phyloP scores from a whole-genome alignment of 2,888 invertebrate genomes.

The Apeira syringaria region DNA sequence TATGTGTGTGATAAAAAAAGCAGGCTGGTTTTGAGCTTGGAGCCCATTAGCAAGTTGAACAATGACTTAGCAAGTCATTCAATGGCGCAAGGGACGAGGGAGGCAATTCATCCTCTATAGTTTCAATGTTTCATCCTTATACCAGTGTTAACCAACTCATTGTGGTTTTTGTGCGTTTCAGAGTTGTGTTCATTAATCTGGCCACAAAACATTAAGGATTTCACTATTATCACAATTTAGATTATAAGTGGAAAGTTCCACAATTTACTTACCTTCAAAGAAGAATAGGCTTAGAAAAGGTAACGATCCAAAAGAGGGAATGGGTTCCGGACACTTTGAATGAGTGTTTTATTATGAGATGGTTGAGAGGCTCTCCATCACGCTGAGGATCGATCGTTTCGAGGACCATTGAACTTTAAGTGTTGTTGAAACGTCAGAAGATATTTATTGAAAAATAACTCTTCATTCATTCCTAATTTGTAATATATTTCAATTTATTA shows the following conservation, averaged over 20 bases:
- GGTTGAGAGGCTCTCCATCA: slow-evolving; percentile 8
- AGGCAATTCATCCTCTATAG: slow-evolving; percentile 46
- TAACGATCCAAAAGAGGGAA: neutral
- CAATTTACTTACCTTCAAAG: slow-evolving; percentile 4
- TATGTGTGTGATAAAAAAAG: too few relatives aligned
- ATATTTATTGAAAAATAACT: slow-evolving; percentile 33
- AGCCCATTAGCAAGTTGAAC: slow-evolving; percentile 75
- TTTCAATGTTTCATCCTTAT: slow-evolving; percentile 41
- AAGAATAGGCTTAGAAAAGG: slow-evolving; percentile 1
- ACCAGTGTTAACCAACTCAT: slow-evolving; percentile 46
- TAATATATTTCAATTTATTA: slow-evolving; percentile 29
- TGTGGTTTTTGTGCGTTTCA: slow-evolving; percentile 51
- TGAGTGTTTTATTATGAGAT: slow-evolving; percentile 6
- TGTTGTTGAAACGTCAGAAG: slow-evolving; percentile 22
- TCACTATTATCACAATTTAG: slow-evolving; percentile 9
- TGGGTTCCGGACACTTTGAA: neutral
- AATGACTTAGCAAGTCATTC: slow-evolving; percentile 69
- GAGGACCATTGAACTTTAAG: slow-evolving; percentile 30
- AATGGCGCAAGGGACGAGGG: slow-evolving; percentile 36
- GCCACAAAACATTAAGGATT: slow-evolving; percentile 33
- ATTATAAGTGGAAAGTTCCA: slow-evolving; percentile 5
- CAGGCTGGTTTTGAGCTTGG: slow-evolving; percentile 57
- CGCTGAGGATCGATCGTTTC: slow-evolving; percentile 25
- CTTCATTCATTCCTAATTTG: slow-evolving; percentile 32
- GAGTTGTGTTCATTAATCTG: slow-evolving; percentile 49